Base-by-base conservation (phyloP, 2,797 vertebrate genomes). In the Microctenopoma stevenorrisi region DNA sequence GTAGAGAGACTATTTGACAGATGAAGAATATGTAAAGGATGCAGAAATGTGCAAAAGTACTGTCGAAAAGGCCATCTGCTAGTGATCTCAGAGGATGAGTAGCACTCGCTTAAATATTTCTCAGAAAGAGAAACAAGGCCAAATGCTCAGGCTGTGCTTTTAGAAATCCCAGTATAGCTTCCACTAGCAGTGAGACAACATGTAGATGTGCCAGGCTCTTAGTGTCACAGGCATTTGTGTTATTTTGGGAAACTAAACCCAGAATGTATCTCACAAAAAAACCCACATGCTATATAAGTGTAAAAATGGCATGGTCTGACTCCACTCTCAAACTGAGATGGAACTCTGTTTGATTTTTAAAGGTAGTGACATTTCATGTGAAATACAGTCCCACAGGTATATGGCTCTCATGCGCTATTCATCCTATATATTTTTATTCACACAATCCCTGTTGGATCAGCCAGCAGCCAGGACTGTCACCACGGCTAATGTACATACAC, bases 331-430 rank as follows among this genome's bases (percentile, higher is more conserved):
- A 49, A 12, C 5, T 35, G 16, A 12, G 33, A 56, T 5, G 16
- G 8, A 52, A 37, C 44, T 67, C 13, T 37, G 40, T 69, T 81
- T 74, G 53, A 76, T 64, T 56, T 60, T 64, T 47, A 49, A 52
- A 72, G 63, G 65, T 38, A 22, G 15, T 57, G 44, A 68, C 66
- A 68, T 69, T 76, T 74, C 33, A 60, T 14, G 5, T 38, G n/a
- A 65, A 65, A 42, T 42, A 16, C n/a, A 15, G 48, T 49, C 35
- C 53, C 44, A 7, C 25, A 47, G 66, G 33, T 60, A 44, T 68
- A 8, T 11, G 3, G 48, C 48, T 60, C 58, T 83, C 56, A 57
- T 76, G 43, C 64, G 48, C 48, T 69, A 74, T 84, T 78, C 38
- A 79, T 68, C 38, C 55, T 55, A n/a, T 72, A 38, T 56, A 54